phyloP scores from a whole-genome alignment of 2,888 invertebrate species.

The Odontomyia ornata region DNA sequence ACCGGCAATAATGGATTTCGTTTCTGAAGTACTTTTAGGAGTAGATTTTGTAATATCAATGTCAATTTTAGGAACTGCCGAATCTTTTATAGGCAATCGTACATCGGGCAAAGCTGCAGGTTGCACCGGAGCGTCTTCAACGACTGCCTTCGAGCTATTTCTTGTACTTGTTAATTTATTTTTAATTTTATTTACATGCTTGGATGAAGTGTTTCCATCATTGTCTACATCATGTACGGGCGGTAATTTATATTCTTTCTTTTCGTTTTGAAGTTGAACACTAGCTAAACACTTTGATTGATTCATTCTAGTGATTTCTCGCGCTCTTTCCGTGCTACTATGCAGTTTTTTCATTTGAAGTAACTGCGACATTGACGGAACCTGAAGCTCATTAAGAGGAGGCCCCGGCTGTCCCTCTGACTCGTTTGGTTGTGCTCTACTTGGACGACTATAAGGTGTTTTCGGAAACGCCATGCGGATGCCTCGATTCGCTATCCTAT shows the following conservation, averaged over 20 bases:
- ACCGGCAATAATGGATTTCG: background rate
- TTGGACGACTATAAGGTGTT: slow-evolving; percentile 57
- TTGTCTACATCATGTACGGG: background rate
- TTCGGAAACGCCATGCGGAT: slow-evolving; percentile 54
- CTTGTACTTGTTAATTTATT: slow-evolving; percentile 52
- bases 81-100: slow-evolving; percentile 60
- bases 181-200: slow-evolving; percentile 53
- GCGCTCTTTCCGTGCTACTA: slow-evolving; percentile 67
- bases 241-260: slow-evolving; percentile 53
- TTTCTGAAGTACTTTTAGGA: slow-evolving; percentile 60
- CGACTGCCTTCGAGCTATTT: slow-evolving; percentile 50
- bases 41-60: slow-evolving; percentile 56
- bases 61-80: slow-evolving; percentile 60
- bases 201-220: background rate
- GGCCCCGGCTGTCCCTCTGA: slow-evolving; percentile 47
- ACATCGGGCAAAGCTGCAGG: slow-evolving; percentile 67
- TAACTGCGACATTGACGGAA: slow-evolving; percentile 72
- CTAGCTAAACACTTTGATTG: slow-evolving; percentile 53
- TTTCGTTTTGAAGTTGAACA: slow-evolving; percentile 37
- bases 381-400: slow-evolving; percentile 65
- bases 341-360: slow-evolving; percentile 71
- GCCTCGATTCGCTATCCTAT: slow-evolving; percentile 54
- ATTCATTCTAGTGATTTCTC: slow-evolving; percentile 65
- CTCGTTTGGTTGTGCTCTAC: slow-evolving; percentile 52
- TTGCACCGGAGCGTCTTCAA: slow-evolving; percentile 60